Evolutionary conservation across 2,888 invertebrate genomes (phyloP), one percentile per base, ranked within the genome.

Genomic region (Apodemia zela): DNA sequence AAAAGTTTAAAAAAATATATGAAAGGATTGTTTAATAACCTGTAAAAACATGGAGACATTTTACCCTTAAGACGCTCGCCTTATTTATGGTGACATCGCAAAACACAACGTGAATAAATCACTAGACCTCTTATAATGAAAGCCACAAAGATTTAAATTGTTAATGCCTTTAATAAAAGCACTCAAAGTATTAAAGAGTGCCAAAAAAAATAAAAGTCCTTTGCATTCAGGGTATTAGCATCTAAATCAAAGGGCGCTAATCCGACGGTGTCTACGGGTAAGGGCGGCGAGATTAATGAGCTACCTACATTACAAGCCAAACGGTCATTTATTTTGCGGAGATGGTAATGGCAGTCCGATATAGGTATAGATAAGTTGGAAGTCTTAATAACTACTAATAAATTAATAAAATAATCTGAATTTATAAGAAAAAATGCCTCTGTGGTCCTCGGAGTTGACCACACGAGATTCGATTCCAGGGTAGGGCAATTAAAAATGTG

Each of bases 171-270:
- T 21, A 51, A 54, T 25, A 54, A 54, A 54, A 54, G 54, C 54
- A 54, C 54, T 54, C 54, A 54, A 29, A 54, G 54, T 54, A 25
- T 54, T 54, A 54, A 54, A 54, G 54, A 54, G 54, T 25, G 54
- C 18, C n/a, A 54, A 54, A 54, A 33, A 45, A 51, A 54, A 54
- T 25, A 54, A 54, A 54, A 54, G 54, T 54, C 54, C 54, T 63
- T 57, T 15, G 29, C 54, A 54, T 54, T 25, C 25, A 29, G 54
- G 54, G 54, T 54, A 69, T 70, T 70, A 69, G 65, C 70, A 68
- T 70, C 68, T 70, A 69, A 68, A 69, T 69, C 66, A 70, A 69
- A 67, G 64, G 65, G 63, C 66, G 62, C 61, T 67, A 66, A 69
- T 67, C 66, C 65, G 63, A 49, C 54, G 60, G 60, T 29, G 29